These are phyloP conservation scores for Drosophila rellima DNA, from an alignment of 2,888 invertebrate genomes.

Conservation along the genomic window DNA sequence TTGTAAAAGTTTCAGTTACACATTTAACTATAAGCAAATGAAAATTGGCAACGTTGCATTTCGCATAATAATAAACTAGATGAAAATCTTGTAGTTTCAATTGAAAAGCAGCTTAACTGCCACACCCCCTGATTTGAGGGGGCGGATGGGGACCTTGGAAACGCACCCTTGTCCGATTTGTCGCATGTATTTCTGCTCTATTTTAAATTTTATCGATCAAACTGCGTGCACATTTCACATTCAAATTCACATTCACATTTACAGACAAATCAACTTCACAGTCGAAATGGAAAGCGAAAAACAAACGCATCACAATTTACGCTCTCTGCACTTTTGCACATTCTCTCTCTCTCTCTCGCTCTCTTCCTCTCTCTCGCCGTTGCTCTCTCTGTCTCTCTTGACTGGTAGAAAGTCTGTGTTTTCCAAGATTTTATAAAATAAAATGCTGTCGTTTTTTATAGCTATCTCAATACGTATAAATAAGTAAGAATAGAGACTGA, in stretches of 20 bases:
- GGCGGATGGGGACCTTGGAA: not conserved
- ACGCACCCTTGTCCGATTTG: not conserved
- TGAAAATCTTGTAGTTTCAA: not conserved
- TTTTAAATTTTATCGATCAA: constrained; percentile 76
- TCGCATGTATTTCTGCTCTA: constrained; percentile 40
- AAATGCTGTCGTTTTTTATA: constrained; percentile 8
- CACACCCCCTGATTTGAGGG: not conserved
- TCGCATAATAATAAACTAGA: not conserved
- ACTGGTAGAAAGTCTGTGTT: constrained; percentile 42
- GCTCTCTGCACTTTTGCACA: constrained; percentile 4
- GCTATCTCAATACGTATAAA: constrained; percentile 1
- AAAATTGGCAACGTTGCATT: not conserved
- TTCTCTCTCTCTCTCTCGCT: not conserved
- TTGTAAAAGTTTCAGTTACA: not conserved
- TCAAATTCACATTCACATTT: constrained; percentile 14
- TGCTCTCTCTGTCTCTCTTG: not conserved
- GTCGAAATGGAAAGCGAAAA: constrained; percentile 36
- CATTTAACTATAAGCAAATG: too few species aligned
- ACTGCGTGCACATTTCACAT: constrained; percentile 55
- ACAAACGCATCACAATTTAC: constrained; percentile 10
- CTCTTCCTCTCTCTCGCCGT: not conserved
- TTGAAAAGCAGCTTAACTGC: not conserved
- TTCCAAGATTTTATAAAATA: constrained; percentile 18
- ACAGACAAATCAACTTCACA: constrained; percentile 22
- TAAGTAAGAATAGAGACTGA: not conserved